Base-by-base conservation (phyloP, 2,888 invertebrate species). In the Conus canariensis region DNA sequence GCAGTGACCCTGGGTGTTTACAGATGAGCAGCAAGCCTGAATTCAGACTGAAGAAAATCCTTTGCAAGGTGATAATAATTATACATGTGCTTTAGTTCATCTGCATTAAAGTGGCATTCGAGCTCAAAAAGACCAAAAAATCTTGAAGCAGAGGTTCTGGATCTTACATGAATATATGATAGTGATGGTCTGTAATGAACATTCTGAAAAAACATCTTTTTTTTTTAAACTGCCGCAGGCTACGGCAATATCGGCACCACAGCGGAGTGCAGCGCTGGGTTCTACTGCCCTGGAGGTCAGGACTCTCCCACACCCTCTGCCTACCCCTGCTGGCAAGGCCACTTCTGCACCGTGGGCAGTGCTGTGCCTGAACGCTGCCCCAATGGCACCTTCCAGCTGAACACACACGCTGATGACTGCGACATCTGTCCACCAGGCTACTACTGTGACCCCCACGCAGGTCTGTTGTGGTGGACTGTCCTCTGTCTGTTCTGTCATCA, bases 261-360 rank as follows among this genome's bases (percentile, higher is more conserved):
- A 85, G 95, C 93, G 10, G 89, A 92, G 19, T 96, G 96, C 92
- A 87, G 92, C 19, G 92, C 94, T 59, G 95, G 95, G 9, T 45
- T 45, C 92, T 96, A 95, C 92, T 96, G 96, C 85, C 95, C 95
- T 56, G 94, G 95, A 58, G 95, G 96, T 90, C 95, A 95, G 90
- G 93, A 93, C 91, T 93, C 94, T n/a, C 90, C 92, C 59, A 94
- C 95, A 2, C 95, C 95, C 2, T 64, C 90, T 3, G 93, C 94
- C 85, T 92, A 94, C n/a, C 93, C 94, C 56, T 96, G 95, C 90
- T 95, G 93, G 93, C 91, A 89, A 58, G 95, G 95, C 82, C 95
- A 95, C 91, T 95, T 91, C 93, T 96, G 96, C 91, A 89, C 91
- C 64, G 90, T 90, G 85, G 96, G 95, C 0, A 93, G 95, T 12